Evolutionary conservation across 2,888 invertebrate species (phyloP).

Genomic region (Dolichopus griseipennis): DNA sequence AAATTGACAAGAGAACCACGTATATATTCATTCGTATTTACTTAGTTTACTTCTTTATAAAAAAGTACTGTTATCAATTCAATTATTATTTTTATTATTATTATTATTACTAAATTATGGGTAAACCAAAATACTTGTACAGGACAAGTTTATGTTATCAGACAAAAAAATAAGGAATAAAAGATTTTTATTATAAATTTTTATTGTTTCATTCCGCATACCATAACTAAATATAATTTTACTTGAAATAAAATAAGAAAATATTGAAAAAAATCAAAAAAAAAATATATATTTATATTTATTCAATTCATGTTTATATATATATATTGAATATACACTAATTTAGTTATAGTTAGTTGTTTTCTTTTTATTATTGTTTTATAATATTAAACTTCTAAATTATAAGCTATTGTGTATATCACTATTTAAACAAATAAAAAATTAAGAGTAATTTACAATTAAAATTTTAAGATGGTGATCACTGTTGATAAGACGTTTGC

Average conservation of each 20-base stretch:
- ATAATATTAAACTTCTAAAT: too few relatives aligned
- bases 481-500: too few relatives aligned
- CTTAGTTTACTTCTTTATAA: background rate
- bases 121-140: background rate
- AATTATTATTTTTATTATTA: background rate
- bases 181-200: background rate
- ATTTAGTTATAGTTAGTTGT: too few relatives aligned
- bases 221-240: background rate
- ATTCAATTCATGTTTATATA: too few relatives aligned
- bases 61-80: conserved; percentile 1
- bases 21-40: background rate
- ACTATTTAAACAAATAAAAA: too few relatives aligned
- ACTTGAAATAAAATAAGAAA: background rate
- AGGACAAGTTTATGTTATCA: background rate
- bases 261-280: too few relatives aligned
- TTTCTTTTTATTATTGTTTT: too few relatives aligned
- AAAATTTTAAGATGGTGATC: too few relatives aligned
- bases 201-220: background rate
- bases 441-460: too few relatives aligned
- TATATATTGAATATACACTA: too few relatives aligned
- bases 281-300: too few relatives aligned
- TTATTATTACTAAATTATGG: background rate
- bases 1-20: background rate
- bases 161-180: background rate
- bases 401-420: too few relatives aligned